Evolutionary conservation across 2,888 invertebrate species (phyloP).

Genomic region (Orthonychiurus folsomi): DNA sequence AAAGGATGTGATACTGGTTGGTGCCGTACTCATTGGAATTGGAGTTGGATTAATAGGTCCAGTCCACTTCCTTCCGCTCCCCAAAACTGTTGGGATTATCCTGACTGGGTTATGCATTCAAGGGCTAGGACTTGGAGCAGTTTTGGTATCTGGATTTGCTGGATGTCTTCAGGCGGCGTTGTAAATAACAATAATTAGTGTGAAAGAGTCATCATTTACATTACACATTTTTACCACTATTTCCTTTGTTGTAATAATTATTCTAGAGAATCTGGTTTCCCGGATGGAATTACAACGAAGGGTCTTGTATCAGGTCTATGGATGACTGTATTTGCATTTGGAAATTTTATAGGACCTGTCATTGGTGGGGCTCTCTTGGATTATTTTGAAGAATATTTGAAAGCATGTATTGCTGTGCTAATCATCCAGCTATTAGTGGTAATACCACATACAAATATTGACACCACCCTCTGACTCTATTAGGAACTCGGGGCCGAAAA

Average conservation of each 20-base stretch:
- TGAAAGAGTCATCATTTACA: no score
- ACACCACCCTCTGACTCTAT: no score
- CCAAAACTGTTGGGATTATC: constrained; percentile 55
- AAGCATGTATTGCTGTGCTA: not conserved
- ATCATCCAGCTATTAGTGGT: not conserved
- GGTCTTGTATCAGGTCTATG: constrained; percentile 81
- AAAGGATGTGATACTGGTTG: constrained; percentile 58
- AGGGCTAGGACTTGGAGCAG: constrained; percentile 73
- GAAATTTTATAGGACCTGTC: constrained; percentile 73
- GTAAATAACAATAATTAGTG: no score
- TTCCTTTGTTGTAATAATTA: constrained; percentile 16
- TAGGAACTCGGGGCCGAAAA: no score
- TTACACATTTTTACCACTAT: not conserved
- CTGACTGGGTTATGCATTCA: constrained; percentile 62
- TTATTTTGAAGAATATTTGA: constrained; percentile 56
- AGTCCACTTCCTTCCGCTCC: constrained; percentile 60
- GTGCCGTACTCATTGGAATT: constrained; percentile 56
- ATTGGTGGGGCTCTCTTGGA: constrained; percentile 59
- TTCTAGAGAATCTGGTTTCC: constrained; percentile 61
- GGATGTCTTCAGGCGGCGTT: constrained; percentile 72
- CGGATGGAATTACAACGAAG: constrained; percentile 77
- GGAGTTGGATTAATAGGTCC: constrained; percentile 74
- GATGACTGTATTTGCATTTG: constrained; percentile 79
- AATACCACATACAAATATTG: no score
- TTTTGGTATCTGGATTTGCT: constrained; percentile 76